A percentile compares a stretch with the other conserved stretches of the same genome.
phyloP scores from a whole-genome alignment of 2,888 invertebrate species.

The Athripsodes cinereus region DNA sequence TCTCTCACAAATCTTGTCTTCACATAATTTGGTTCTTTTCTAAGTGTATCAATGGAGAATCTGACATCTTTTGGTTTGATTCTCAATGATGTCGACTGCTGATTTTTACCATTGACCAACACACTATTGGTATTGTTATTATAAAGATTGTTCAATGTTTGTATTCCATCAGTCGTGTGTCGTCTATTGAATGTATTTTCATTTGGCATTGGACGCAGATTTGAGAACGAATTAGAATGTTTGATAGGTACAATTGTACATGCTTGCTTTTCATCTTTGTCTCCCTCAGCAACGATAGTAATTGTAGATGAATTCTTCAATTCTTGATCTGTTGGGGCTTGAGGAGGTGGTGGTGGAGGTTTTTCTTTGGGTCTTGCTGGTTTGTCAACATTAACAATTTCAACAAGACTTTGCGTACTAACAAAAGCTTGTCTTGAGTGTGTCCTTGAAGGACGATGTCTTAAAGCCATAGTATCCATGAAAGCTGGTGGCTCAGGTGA shows the following conservation, averaged over 20 bases:
- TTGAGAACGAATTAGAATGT: slow-evolving; percentile 13
- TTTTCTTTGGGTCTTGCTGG: slow-evolving; percentile 41
- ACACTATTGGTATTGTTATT: not conserved
- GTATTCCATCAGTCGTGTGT: slow-evolving; percentile 14
- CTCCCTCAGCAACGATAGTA: slow-evolving; percentile 32
- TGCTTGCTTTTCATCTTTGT: slow-evolving; percentile 36
- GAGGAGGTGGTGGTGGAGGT: slow-evolving; percentile 41
- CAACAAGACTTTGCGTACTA: slow-evolving; percentile 31
- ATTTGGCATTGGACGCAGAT: not conserved
- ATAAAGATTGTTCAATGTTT: not conserved
- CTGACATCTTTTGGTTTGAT: slow-evolving; percentile 27
- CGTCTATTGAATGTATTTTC: slow-evolving; percentile 4
- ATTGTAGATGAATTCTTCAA: slow-evolving; percentile 30
- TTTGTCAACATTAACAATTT: slow-evolving; percentile 29
- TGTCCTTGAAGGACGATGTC: slow-evolving; percentile 56
- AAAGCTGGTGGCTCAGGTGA: slow-evolving; percentile 55
- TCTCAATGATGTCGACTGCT: not conserved
- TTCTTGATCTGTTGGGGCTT: slow-evolving; percentile 2
- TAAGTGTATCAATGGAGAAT: slow-evolving; percentile 37
- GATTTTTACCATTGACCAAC: not conserved
- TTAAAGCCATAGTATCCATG: slow-evolving; percentile 79
- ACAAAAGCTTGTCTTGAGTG: slow-evolving; percentile 60
- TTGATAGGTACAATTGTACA: slow-evolving; percentile 3
- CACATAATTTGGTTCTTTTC: slow-evolving; percentile 42
- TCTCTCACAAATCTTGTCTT: slow-evolving; percentile 47